Evolutionary conservation across 2,888 invertebrate genomes (phyloP).

Genomic region (Nomada lathburiana): DNA sequence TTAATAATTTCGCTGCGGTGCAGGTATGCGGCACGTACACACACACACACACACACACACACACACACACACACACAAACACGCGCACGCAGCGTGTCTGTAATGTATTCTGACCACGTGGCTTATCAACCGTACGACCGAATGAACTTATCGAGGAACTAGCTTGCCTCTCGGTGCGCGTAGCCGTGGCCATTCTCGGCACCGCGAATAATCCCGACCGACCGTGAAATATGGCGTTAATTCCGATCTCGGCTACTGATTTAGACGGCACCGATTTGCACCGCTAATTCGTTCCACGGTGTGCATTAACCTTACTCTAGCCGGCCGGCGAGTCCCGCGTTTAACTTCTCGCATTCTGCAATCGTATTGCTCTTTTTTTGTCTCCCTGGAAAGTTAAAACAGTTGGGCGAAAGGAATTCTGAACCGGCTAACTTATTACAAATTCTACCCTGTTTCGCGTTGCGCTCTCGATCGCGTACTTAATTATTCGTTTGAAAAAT

Average conservation of each 20-base stretch:
- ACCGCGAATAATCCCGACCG: constrained; percentile 64
- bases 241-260: constrained; percentile 68
- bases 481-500: too few relatives aligned
- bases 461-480: too few relatives aligned
- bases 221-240: constrained; percentile 69
- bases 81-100: constrained; percentile 17
- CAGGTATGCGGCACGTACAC: constrained; percentile 39
- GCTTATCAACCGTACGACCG: constrained; percentile 68
- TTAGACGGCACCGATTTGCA: constrained; percentile 69
- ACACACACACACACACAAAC: background rate
- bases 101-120: constrained; percentile 62
- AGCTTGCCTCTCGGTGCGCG: constrained; percentile 50
- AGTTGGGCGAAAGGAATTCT: too few relatives aligned
- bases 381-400: too few relatives aligned
- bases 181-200: constrained; percentile 35
- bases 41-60: background rate
- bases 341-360: constrained; percentile 22
- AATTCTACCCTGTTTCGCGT: too few relatives aligned
- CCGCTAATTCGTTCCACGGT: constrained; percentile 66
- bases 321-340: constrained; percentile 20
- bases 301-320: constrained; percentile 60
- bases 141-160: constrained; percentile 69
- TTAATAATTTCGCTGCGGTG: constrained; percentile 49
- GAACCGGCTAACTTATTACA: too few relatives aligned
- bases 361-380: background rate